Base-by-base conservation (phyloP, 2,797 vertebrate genomes). In the Phoeniculus purpureus region DNA sequence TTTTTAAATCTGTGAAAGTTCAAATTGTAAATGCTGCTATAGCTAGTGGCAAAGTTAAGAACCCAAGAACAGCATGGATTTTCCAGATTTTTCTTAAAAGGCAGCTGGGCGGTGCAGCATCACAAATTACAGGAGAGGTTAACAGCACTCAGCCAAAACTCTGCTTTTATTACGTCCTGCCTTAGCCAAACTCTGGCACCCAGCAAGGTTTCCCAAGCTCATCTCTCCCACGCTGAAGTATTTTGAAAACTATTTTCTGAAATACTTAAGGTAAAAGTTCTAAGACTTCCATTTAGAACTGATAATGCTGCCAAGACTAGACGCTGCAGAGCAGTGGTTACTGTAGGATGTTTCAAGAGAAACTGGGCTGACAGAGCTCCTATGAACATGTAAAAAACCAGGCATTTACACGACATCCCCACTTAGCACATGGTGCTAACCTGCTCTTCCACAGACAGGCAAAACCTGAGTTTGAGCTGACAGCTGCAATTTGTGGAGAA, bases 11-110 rank as follows among this genome's bases (percentile, higher is more conserved):
- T 78, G 73, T 54, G 56, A 62, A 92, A 94, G 70, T 94, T 92
- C 37, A 95, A 90, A 92, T 89, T 72, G 75, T 90, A 93, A 93
- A 77, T 31, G 62, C 65, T 75, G 60, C 66, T 66, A 31, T 20
- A 87, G 86, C 83, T 85, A 50, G 79, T 62, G 66, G 86, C 90
- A 87, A 94, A 93, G 78, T 80, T 91, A 80, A 89, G 81, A 80
- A 89, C 19, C 31, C 70, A 80, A 76, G 76, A 91, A 87, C 81
- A 90, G 55, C 62, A 75, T 6, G 45, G 61, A 72, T 80, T 74
- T 94, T 94, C 86, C 73, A 90, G 89, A 90, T 77, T 93, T 58
- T 94, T 93, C 65, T 85, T 94, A 72, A 85, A 93, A 92, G 79
- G 79, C 48, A 65, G 81, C 54, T 31, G 79, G 87, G 29, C 48